Percentiles rank a stretch among this genome's conserved stretches.
phyloP scores from a whole-genome alignment of 1,140 invertebrate species.

The Geopemphigus sp. region DNA sequence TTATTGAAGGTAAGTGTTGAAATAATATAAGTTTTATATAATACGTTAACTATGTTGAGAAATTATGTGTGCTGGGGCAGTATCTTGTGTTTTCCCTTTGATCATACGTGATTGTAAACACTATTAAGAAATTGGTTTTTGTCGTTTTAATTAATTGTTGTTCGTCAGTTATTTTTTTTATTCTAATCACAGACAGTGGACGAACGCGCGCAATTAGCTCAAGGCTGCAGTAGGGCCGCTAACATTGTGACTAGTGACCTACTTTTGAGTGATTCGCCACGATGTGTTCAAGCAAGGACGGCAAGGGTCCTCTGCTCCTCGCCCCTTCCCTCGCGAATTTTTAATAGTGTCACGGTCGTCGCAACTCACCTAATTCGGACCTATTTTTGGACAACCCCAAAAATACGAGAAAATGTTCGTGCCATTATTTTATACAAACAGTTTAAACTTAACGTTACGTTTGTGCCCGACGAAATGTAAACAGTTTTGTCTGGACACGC shows the following conservation, averaged over 20 bases:
- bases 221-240: conserved; percentile 43
- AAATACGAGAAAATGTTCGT: neutral
- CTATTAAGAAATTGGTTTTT: conserved; percentile 22
- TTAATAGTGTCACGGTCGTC: conserved; percentile 37
- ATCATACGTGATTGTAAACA: neutral
- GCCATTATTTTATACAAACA: neutral
- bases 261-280: conserved; percentile 43
- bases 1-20: conserved; percentile 41
- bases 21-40: conserved; percentile 25
- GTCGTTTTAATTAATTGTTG: conserved; percentile 38
- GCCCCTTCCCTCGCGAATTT: conserved; percentile 10
- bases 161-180: conserved; percentile 22
- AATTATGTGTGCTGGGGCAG: conserved; percentile 31
- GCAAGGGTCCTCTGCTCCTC: conserved; percentile 30
- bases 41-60: neutral
- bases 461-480: neutral
- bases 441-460: neutral
- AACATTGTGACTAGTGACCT: conserved; percentile 49
- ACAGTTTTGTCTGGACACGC: neutral
- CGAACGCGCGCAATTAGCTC: conserved; percentile 42
- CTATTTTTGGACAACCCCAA: conserved; percentile 41
- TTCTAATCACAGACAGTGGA: conserved; percentile 43
- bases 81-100: conserved; percentile 12
- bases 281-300: conserved; percentile 35
- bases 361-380: conserved; percentile 7